Evolutionary conservation across 2,797 vertebrate species (phyloP).

Genomic region (Gila robusta): DNA sequence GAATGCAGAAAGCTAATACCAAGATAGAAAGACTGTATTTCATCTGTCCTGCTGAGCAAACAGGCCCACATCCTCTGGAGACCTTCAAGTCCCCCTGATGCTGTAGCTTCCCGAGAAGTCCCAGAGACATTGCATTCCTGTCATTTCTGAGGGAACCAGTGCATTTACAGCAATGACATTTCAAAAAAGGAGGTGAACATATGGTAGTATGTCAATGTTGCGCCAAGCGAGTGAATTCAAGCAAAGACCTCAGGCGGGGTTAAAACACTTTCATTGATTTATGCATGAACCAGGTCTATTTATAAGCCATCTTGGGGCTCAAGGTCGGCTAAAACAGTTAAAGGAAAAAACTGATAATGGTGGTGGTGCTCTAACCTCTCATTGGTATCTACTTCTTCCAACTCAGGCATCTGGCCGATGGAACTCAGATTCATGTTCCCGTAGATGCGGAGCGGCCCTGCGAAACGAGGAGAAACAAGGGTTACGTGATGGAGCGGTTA

Average conservation of each 20-base stretch:
- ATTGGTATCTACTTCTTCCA: conserved; percentile 69
- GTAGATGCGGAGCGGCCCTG: conserved; percentile 67
- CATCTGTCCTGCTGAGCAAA: conserved; percentile 44
- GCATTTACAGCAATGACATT: conserved; percentile 17
- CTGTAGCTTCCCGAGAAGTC: neutral
- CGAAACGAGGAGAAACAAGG: conserved; percentile 42
- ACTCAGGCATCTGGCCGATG: conserved; percentile 67
- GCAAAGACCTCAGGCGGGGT: conserved; percentile 10
- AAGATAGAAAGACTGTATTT: conserved; percentile 39
- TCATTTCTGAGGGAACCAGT: neutral
- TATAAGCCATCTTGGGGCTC: conserved; percentile 9
- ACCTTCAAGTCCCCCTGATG: neutral
- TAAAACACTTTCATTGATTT: conserved; percentile 30
- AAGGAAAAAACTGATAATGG: conserved; percentile 9
- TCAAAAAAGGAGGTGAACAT: conserved; percentile 15
- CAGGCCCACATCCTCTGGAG: neutral
- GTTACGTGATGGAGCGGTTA: conserved; percentile 44
- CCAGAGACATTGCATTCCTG: conserved; percentile 8
- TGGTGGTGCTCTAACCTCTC: conserved; percentile 63
- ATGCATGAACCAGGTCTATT: conserved; percentile 33
- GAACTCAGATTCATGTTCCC: conserved; percentile 69
- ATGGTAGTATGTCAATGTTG: conserved; percentile 6
- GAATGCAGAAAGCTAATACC: conserved; percentile 41
- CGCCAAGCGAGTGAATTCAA: conserved; percentile 30
- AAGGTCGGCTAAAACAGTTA: neutral